Base-by-base conservation (phyloP, 1,140 invertebrate species). In the Diabrotica virgifera region DNA sequence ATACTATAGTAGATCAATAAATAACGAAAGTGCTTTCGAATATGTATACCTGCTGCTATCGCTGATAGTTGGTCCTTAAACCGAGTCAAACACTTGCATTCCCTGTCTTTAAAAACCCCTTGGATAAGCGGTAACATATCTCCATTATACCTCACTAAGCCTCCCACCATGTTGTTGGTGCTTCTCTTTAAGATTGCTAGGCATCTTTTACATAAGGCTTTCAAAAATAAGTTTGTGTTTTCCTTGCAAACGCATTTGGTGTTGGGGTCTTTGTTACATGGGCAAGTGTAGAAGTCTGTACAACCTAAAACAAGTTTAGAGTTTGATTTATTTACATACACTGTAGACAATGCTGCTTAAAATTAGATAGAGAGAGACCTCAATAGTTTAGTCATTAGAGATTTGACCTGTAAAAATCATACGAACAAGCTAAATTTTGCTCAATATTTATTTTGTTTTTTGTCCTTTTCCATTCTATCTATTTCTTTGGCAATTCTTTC, bases 1-100 rank as follows among this genome's bases (percentile, higher is more conserved):
- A 24, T 24, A 24, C 4, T 24, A 4, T 24, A 4, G 24, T 24
- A 24, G 24, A 24, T 24, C 24, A 24, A 24, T 24, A 24, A 24
- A 24, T 24, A 24, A 24, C 24, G 24, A 24, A 24, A 24, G 24
- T 4, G 24, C 24, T 24, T 24, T 24, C 24, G 24, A 24, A 24
- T 24, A 24, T 1, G 24, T 10, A 2, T 46, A 46, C 40, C 12
- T 11, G 62, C 64, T 11, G 61, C 62, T n/a, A 52, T 36, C 0
- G 11, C 38, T 7, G 63, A 37, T 12, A 72, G 56, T 57, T 56
- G 67, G 7, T 65, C 55, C 59, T 64, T 52, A 50, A 67, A 72
- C 12, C 62, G 53, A 11, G 50, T 13, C 14, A 67, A 65, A 40
- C 70, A 72, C 2, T 72, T 57, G 52, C 70, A 72, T 36, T 54